Evolutionary conservation across 1,140 invertebrate species (phyloP), one percentile per base, ranked within the genome.

Genomic region (Chionoecetes opilio): DNA sequence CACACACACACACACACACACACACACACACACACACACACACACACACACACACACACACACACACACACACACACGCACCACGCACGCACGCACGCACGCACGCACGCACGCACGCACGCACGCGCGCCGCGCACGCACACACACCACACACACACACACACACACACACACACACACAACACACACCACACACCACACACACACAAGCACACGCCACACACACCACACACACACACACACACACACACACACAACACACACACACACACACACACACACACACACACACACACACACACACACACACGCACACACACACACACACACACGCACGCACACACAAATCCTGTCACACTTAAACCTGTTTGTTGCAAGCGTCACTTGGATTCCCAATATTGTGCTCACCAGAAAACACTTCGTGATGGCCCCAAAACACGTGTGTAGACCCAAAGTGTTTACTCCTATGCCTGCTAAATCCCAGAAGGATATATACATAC

Each of bases 11-110:
- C 63, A n/a, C n/a, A 75, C 21, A n/a, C 63, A 26, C 21, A 75
- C 63, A 75, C 85, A 87, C 85, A 87, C 85, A 87, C 85, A 87
- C 85, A 87, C 85, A 87, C 85, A 87, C 85, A 87, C 85, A 87
- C 82, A 84, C 82, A 84, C 82, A 84, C 82, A 84, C 82, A 84
- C 82, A 84, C 82, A 84, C 82, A 84, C 41, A 14, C 14, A 46
- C 5, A 14, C 41, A 5, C 5, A 46, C 41, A 46, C 41, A 46
- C 41, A n/a, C n/a, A n/a, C n/a, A n/a, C n/a, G n/a, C n/a, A n/a
- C n/a, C n/a, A n/a, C n/a, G n/a, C n/a, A n/a, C 41, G 41, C 41
- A 84, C 82, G 26, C 82, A 8, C 26, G 32, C 82, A 26, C 82
- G 32, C 82, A 26, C 26, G 5, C 82, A 84, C 82, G 26, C 82